Conservation (phyloP, 1,140 invertebrate genomes). For the Drosophila athabasca region DNA sequence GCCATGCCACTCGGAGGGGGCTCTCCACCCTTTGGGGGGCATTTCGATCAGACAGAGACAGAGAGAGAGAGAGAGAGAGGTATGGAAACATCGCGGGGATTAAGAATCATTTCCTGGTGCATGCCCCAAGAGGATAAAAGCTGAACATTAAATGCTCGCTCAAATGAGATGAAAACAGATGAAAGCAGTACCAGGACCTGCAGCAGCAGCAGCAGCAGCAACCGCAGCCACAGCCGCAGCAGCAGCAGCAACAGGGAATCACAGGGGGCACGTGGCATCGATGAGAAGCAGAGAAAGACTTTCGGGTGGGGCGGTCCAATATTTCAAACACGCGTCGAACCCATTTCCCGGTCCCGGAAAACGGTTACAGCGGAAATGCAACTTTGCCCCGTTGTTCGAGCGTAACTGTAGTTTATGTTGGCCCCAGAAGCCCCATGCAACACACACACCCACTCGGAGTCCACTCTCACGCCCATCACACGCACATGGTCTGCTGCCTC, state of each 20-base stretch:
- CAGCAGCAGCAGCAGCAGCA: slow-evolving; percentile 16
- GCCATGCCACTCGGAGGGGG: too few species aligned
- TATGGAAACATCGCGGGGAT: slow-evolving; percentile 10
- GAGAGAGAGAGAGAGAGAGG: too few species aligned
- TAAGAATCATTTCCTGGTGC: slow-evolving; percentile 48
- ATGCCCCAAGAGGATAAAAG: slow-evolving; percentile 10
- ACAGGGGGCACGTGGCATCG: background rate
- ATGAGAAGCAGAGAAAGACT: background rate
- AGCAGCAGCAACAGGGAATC: slow-evolving; percentile 13
- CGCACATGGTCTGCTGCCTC: too few species aligned
- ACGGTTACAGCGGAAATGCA: slow-evolving; percentile 66
- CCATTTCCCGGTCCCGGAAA: slow-evolving; percentile 60
- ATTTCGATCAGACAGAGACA: too few species aligned
- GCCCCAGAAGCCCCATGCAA: slow-evolving; percentile 14
- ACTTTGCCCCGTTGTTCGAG: slow-evolving; percentile 61
- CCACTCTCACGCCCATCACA: background rate
- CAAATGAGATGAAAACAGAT: slow-evolving; percentile 47
- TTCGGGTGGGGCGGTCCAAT: slow-evolving; percentile 31
- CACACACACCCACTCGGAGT: slow-evolving; percentile 2
- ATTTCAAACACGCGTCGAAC: slow-evolving; percentile 68
- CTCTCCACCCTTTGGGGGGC: too few species aligned
- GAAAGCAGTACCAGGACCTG: background rate
- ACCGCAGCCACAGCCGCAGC: slow-evolving; percentile 13
- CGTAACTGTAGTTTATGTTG: slow-evolving; percentile 66
- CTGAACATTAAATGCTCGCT: slow-evolving; percentile 50